A percentile compares a stretch with the other conserved stretches of the same genome.
phyloP scores from a whole-genome alignment of 1,140 invertebrate species.

The Schlechtendalia chinensis region DNA sequence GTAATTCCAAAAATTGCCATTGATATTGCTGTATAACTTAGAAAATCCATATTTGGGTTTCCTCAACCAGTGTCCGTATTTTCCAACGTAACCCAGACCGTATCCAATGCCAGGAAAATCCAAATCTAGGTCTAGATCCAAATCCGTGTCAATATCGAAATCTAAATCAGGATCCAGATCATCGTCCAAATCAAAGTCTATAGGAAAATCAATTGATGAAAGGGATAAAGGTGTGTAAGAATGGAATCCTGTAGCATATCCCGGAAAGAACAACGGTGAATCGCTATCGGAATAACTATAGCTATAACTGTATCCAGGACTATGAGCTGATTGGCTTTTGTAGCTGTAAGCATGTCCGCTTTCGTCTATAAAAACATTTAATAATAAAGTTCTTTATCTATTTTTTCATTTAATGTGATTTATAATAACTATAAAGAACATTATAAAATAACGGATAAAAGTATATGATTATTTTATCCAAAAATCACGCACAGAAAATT shows the following conservation, averaged over 20 bases:
- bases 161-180: conserved; percentile 18
- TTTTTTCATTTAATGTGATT: too few species aligned
- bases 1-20: not conserved
- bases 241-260: conserved; percentile 12
- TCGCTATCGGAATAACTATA: conserved; percentile 19
- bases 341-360: conserved; percentile 18
- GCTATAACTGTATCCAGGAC: conserved; percentile 37
- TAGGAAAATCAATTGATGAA: not conserved
- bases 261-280: not conserved
- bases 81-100: conserved; percentile 31
- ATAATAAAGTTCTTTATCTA: too few species aligned
- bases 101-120: conserved; percentile 28
- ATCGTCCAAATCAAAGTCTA: conserved; percentile 20
- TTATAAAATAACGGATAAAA: not conserved
- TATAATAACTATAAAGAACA: not conserved
- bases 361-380: not conserved
- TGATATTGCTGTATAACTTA: not conserved
- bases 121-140: conserved; percentile 23
- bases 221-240: not conserved
- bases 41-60: conserved; percentile 28
- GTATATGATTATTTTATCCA: too few species aligned
- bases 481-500: too few species aligned
- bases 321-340: not conserved
- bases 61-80: conserved; percentile 30
- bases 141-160: conserved; percentile 27